A percentile compares a stretch with the other conserved stretches of the same genome.
These are phyloP conservation scores for Cistogaster globosa DNA, from an alignment of 2,888 invertebrate species.

Conservation along the genomic window DNA sequence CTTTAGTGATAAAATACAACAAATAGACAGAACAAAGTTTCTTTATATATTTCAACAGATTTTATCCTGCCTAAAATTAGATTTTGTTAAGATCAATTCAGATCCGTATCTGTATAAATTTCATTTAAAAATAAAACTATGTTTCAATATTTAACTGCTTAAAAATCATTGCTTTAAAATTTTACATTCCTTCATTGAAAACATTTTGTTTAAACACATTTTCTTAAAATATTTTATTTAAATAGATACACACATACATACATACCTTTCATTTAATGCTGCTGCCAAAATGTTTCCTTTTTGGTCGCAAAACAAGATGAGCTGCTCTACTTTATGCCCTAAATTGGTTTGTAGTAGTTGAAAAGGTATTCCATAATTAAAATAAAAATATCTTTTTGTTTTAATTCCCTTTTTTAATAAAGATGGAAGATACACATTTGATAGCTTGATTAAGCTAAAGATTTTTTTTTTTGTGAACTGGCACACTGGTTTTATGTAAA, in stretches of 20 bases:
- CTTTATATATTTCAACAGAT: too few species aligned
- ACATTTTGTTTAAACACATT: background rate
- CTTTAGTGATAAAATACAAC: too few species aligned
- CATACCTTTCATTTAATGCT: constrained; percentile 6
- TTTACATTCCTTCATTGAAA: background rate
- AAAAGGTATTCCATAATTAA: constrained; percentile 6
- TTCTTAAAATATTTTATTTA: background rate
- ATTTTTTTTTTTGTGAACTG: background rate
- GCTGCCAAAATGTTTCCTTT: background rate
- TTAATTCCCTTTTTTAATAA: background rate
- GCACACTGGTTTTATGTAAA: background rate
- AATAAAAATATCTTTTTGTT: background rate
- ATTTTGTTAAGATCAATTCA: too few species aligned
- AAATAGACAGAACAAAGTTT: too few species aligned
- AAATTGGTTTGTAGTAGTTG: background rate
- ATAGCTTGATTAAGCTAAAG: background rate
- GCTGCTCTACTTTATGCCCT: background rate
- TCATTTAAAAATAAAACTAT: too few species aligned
- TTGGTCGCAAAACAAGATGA: background rate
- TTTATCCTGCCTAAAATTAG: too few species aligned
- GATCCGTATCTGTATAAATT: too few species aligned
- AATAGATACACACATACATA: background rate
- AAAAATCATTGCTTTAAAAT: background rate
- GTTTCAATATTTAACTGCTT: too few species aligned
- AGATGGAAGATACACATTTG: background rate